These are phyloP conservation scores for Luehdorfia chinensis DNA, from an alignment of 1,140 invertebrate species.

Conservation along the genomic window DNA sequence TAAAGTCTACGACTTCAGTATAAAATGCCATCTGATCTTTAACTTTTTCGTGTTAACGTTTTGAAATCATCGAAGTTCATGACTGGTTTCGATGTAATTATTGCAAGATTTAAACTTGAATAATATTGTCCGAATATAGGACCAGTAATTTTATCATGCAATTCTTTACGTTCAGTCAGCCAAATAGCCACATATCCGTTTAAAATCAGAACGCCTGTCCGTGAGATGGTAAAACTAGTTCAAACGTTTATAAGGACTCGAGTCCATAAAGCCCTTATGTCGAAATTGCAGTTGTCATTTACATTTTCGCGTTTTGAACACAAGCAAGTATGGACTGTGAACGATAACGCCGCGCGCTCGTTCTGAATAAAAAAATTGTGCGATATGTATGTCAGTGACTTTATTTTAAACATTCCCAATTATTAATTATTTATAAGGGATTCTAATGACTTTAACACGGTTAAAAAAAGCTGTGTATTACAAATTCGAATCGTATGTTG, in stretches of 20 bases:
- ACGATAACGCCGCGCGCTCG: background rate
- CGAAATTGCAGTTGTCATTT: slow-evolving; percentile 17
- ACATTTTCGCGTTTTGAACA: slow-evolving; percentile 20
- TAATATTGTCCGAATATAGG: background rate
- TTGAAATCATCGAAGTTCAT: background rate
- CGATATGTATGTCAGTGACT: background rate
- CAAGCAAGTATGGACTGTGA: background rate
- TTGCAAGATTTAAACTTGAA: background rate
- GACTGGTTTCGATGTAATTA: background rate
- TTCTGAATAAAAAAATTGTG: background rate
- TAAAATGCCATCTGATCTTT: background rate
- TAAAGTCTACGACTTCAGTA: background rate
- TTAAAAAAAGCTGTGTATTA: no score
- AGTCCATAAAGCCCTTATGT: slow-evolving; percentile 16
- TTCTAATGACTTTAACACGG: no score
- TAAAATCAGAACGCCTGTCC: background rate
- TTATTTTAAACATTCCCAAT: background rate
- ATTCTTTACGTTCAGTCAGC: background rate
- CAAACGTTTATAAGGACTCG: slow-evolving; percentile 18
- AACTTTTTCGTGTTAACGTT: background rate
- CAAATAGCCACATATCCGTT: slow-evolving; percentile 16
- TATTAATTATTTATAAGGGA: no score
- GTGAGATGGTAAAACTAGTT: slow-evolving; percentile 17
- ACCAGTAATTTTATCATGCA: background rate
- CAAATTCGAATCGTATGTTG: no score